These are phyloP conservation scores for Naja naja DNA, from an alignment of 2,113 vertebrate genomes.

Conservation along the genomic window DNA sequence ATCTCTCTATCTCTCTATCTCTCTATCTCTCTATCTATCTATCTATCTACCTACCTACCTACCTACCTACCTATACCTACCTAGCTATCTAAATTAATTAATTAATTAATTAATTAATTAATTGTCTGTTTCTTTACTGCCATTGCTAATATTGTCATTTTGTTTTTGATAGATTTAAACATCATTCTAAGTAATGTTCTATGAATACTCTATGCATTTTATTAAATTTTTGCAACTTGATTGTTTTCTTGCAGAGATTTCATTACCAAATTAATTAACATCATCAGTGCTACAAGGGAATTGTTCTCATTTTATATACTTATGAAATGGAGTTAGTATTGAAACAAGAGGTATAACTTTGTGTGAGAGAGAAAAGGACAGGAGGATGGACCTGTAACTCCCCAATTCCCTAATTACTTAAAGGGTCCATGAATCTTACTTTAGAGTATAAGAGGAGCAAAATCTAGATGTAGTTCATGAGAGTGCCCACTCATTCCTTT, in stretches of 20 bases:
- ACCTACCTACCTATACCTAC: no score
- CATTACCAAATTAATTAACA: no score
- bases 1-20: no score
- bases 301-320: no score
- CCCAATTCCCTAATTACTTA: not conserved
- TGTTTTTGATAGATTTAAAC: constrained; percentile 32
- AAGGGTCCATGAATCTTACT: not conserved
- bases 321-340: not conserved
- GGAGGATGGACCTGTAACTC: not conserved
- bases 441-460: not conserved
- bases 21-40: no score
- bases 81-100: no score
- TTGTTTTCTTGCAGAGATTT: no score
- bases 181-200: constrained; percentile 25
- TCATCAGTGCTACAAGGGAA: no score
- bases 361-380: not conserved
- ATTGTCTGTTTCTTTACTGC: constrained; percentile 19
- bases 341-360: not conserved
- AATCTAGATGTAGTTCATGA: not conserved
- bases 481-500: not conserved
- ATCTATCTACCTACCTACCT: not conserved
- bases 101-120: no score
- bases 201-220: constrained; percentile 36
- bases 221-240: constrained; percentile 53
- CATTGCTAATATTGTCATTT: constrained; percentile 14